Evolutionary conservation across 2,113 vertebrate species (phyloP), one percentile per base, ranked within the genome.

Genomic region (Trematomus loennbergii): DNA sequence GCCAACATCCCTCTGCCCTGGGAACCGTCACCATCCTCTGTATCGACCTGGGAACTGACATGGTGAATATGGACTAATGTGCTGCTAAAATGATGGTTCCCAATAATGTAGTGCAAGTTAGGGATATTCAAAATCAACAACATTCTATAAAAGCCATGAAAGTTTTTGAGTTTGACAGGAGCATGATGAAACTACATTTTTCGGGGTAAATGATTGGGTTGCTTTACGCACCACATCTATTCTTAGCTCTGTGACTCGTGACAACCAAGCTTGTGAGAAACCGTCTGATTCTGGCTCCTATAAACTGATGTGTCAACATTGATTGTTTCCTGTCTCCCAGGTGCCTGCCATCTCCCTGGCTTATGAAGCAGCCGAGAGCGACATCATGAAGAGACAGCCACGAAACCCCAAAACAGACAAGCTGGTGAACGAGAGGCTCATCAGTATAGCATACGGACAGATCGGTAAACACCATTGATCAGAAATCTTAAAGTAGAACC

Each of bases 381-480:
- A 99, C 94, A 99, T 99, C 92, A 99, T 99, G 97, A 99, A 99
- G 87, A 93, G 97, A n/a, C 97, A 99, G 88, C 97, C 97, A 0
- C 76, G 97, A 62, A 98, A 98, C 88, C 92, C 97, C 1, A 95
- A 96, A 83, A 97, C 97, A 0, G 97, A 99, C 92, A 99, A 99
- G 78, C 94, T 99, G 86, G 97, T 98, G 79, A 99, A 99, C 0
- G 96, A 99, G 86, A 91, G 97, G 43, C 96, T 99, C 1, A 99
- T 99, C 93, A 97, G 96, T 86, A 98, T 98, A 81, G 97, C 97
- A 22, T 99, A 99, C 0, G 97, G 97, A 78, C 97, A 98, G 88
- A 98, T 97, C 0, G 96, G 97, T 75, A 58, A 75, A 7, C 62
- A 29, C 25, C 25, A 9, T 18, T 3, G 2, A 16, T 15, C 36